Evolutionary conservation across 1,140 invertebrate species (phyloP).

Genomic region (Bombus polaris): DNA sequence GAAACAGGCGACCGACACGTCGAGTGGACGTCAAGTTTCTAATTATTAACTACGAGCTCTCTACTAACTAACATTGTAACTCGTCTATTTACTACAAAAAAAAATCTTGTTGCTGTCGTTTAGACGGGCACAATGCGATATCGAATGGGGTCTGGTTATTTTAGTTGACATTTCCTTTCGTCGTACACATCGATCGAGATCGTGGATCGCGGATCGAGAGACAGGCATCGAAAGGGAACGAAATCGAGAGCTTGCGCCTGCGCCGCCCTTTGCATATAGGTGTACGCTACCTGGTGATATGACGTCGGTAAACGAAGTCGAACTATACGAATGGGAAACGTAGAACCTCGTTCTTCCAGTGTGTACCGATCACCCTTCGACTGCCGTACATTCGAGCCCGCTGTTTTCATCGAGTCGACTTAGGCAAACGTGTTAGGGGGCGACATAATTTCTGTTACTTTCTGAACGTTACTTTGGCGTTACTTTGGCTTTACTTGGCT

Average conservation of each 20-base stretch:
- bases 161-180: background rate
- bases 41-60: slow-evolving; percentile 48
- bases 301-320: slow-evolving; percentile 9
- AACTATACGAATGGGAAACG: background rate
- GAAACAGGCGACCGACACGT: slow-evolving; percentile 36
- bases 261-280: slow-evolving; percentile 28
- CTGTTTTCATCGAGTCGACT: background rate
- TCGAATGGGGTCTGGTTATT: background rate
- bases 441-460: background rate
- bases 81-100: background rate
- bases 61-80: slow-evolving; percentile 12
- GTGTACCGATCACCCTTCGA: slow-evolving; percentile 21
- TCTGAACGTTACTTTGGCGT: background rate
- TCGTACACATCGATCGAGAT: too few species aligned
- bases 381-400: slow-evolving; percentile 26
- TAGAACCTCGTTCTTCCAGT: slow-evolving; percentile 36
- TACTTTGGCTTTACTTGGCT: too few species aligned
- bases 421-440: background rate
- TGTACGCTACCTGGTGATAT: slow-evolving; percentile 38
- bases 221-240: background rate
- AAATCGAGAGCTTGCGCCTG: background rate
- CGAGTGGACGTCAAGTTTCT: slow-evolving; percentile 8
- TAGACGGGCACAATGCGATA: background rate
- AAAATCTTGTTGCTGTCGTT: background rate
- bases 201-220: background rate